A percentile compares a stretch with the other conserved stretches of the same genome.
phyloP scores from a whole-genome alignment of 2,797 vertebrate genomes.

The Notamacropus eugenii region DNA sequence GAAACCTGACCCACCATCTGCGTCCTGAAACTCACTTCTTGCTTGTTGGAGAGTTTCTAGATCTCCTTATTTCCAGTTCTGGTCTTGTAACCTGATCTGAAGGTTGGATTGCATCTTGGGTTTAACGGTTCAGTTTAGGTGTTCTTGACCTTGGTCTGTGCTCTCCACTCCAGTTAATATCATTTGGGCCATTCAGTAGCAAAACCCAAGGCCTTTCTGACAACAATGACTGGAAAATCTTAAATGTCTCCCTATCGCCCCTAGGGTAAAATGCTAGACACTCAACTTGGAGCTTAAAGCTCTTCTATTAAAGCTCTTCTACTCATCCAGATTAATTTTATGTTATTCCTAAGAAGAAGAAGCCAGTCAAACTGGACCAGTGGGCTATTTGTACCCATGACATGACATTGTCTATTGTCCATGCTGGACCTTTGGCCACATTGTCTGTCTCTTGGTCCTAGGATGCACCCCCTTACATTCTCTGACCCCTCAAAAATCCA shows the following conservation, averaged over 20 bases:
- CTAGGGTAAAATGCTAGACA: neutral
- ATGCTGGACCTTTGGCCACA: neutral
- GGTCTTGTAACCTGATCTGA: neutral
- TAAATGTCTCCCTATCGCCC: neutral
- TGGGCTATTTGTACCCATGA: neutral
- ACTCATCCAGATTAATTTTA: neutral
- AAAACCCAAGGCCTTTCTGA: neutral
- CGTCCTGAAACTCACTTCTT: neutral
- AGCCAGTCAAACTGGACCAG: neutral
- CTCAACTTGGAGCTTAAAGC: neutral
- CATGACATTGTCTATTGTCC: neutral
- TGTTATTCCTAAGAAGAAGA: neutral
- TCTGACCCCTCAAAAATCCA: neutral
- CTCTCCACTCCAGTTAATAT: neutral
- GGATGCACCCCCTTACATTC: neutral
- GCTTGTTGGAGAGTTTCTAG: constrained; percentile 18
- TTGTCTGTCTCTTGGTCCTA: neutral
- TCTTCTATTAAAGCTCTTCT: neutral
- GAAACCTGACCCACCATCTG: constrained; percentile 46
- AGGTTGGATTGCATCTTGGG: neutral
- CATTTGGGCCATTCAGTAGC: neutral
- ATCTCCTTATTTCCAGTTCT: neutral
- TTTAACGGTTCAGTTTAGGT: neutral
- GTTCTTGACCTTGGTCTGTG: neutral
- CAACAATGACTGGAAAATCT: neutral